These are phyloP conservation scores for Cnemophilus loriae DNA, from an alignment of 2,113 vertebrate species.

Conservation along the genomic window DNA sequence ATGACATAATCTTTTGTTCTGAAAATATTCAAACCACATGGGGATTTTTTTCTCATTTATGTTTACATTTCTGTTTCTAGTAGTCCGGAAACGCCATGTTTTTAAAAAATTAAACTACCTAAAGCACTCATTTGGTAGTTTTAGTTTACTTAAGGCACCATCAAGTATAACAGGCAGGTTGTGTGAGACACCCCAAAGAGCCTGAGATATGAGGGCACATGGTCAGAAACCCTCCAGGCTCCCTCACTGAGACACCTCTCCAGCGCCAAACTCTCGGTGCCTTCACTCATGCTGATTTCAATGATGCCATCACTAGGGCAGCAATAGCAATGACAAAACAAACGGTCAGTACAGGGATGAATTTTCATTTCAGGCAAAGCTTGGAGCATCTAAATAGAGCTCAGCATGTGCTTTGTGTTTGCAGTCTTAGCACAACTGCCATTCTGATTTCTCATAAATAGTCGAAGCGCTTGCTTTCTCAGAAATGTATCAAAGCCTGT, in stretches of 20 bases:
- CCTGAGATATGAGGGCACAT: background rate
- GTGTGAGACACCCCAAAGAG: background rate
- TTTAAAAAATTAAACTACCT: background rate
- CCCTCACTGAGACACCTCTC: background rate
- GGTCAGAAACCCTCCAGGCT: background rate
- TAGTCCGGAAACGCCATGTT: background rate
- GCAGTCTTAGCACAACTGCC: background rate
- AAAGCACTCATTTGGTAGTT: fast-evolving
- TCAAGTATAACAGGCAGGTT: background rate
- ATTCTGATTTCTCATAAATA: slow-evolving; percentile 4
- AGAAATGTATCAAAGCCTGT: background rate
- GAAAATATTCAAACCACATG: background rate
- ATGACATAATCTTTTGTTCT: background rate
- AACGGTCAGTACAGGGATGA: background rate
- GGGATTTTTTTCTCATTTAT: background rate
- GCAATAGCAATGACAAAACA: background rate
- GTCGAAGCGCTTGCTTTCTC: background rate
- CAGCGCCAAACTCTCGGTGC: background rate
- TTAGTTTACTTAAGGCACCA: background rate
- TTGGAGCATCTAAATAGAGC: background rate
- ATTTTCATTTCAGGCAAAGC: background rate
- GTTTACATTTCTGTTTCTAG: background rate
- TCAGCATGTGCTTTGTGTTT: background rate
- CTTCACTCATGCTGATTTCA: background rate
- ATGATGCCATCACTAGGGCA: background rate